Evolutionary conservation across 2,113 vertebrate genomes (phyloP).

Genomic region (human (Homo sapiens)): DNA sequence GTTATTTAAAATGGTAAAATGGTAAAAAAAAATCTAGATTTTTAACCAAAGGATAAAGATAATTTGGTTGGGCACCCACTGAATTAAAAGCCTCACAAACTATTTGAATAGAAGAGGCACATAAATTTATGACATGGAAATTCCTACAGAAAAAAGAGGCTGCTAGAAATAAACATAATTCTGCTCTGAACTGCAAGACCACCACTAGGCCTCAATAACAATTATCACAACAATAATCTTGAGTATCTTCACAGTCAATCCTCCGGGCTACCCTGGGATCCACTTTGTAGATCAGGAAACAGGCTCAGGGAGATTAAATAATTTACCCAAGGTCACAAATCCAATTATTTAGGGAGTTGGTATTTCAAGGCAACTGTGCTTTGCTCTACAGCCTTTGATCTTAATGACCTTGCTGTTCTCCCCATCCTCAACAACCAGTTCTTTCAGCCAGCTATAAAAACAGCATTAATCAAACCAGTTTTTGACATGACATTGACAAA

Average conservation of each 20-base stretch:
- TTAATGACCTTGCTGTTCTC: background rate
- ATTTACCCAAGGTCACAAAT: background rate
- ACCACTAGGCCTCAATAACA: background rate
- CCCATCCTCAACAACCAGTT: background rate
- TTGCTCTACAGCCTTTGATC: background rate
- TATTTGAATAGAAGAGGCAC: background rate
- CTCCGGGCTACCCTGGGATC: too few species aligned
- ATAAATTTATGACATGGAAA: constrained; percentile 18
- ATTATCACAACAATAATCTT: background rate
- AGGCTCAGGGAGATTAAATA: background rate
- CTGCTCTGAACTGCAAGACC: background rate
- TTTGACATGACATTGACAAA: background rate
- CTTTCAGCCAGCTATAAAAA: background rate
- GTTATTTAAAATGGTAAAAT: background rate
- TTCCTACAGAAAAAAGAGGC: background rate
- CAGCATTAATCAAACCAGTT: background rate
- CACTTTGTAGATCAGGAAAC: background rate
- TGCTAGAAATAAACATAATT: constrained; percentile 10
- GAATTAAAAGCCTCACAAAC: constrained; percentile 2
- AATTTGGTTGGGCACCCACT: background rate
- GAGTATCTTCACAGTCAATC: background rate
- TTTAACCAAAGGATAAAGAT: background rate
- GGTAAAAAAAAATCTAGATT: background rate
- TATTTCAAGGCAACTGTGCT: background rate
- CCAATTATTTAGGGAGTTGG: background rate